A percentile compares a stretch with the other conserved stretches of the same genome.
These are phyloP conservation scores for Pollimyrus isidori DNA, from an alignment of 2,113 vertebrate species.

Conservation along the genomic window DNA sequence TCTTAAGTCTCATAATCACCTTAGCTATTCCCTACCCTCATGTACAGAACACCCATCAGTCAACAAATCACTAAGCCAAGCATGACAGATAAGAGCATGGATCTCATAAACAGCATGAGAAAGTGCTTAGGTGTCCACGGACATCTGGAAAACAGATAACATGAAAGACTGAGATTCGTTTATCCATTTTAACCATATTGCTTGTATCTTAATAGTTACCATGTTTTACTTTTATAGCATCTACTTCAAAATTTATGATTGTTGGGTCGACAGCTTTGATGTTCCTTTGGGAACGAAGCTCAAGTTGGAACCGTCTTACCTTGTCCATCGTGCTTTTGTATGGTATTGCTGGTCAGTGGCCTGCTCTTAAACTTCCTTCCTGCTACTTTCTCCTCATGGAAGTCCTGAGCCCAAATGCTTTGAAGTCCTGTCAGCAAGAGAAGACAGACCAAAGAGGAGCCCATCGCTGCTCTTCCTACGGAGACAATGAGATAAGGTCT, in stretches of 20 bases:
- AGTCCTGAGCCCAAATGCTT: conserved; percentile 58
- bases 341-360: conserved; percentile 46
- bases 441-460: conserved; percentile 49
- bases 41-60: background rate
- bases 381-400: conserved; percentile 52
- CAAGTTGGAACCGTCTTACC: conserved; percentile 35
- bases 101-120: background rate
- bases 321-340: conserved; percentile 57
- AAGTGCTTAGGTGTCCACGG: background rate
- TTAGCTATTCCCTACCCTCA: background rate
- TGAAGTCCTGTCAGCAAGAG: conserved; percentile 60
- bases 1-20: background rate
- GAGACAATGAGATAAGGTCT: conserved; percentile 12
- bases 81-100: background rate
- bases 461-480: conserved; percentile 53
- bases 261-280: background rate
- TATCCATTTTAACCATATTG: background rate
- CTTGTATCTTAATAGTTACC: background rate
- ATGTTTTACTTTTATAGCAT: background rate
- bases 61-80: background rate
- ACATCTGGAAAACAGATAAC: background rate
- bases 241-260: background rate
- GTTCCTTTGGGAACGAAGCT: background rate
- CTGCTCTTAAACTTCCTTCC: conserved; percentile 52
- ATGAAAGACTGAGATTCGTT: background rate